Percentiles rank a stretch among this genome's conserved stretches.
These are phyloP conservation scores for Tetramorium simillimum DNA, from an alignment of 1,140 invertebrate species.

Conservation along the genomic window DNA sequence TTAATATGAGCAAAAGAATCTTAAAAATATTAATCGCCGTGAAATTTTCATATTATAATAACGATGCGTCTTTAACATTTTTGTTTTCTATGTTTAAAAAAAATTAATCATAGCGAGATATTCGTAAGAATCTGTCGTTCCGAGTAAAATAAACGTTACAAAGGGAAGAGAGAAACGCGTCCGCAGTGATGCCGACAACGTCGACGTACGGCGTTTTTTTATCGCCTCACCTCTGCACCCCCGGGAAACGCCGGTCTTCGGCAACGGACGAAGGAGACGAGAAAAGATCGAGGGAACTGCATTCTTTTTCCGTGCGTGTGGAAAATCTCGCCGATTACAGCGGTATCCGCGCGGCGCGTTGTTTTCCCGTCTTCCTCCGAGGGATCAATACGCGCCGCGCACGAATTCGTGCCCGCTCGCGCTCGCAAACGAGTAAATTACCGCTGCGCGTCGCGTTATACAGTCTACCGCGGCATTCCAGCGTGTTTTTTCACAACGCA, in stretches of 20 bases:
- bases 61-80: not conserved
- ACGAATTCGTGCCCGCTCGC: slow-evolving; percentile 46
- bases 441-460: slow-evolving; percentile 62
- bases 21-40: not conserved
- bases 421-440: slow-evolving; percentile 66
- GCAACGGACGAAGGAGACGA: not conserved
- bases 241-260: not conserved
- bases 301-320: slow-evolving; percentile 18
- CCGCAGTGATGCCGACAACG: not conserved
- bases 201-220: not conserved
- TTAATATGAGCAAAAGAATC: not conserved
- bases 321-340: slow-evolving; percentile 34
- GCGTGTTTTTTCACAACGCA: not conserved
- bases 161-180: not conserved
- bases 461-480: slow-evolving; percentile 41
- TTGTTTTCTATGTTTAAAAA: not conserved
- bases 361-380: not conserved
- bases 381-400: slow-evolving; percentile 29
- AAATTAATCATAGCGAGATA: not conserved
- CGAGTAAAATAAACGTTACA: not conserved
- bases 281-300: not conserved
- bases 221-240: not conserved
- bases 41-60: not conserved
- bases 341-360: slow-evolving; percentile 20
- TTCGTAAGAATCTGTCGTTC: not conserved